A percentile compares a stretch with the other conserved stretches of the same genome.
phyloP scores from a whole-genome alignment of 2,888 invertebrate genomes.

The Embidobia sp. region DNA sequence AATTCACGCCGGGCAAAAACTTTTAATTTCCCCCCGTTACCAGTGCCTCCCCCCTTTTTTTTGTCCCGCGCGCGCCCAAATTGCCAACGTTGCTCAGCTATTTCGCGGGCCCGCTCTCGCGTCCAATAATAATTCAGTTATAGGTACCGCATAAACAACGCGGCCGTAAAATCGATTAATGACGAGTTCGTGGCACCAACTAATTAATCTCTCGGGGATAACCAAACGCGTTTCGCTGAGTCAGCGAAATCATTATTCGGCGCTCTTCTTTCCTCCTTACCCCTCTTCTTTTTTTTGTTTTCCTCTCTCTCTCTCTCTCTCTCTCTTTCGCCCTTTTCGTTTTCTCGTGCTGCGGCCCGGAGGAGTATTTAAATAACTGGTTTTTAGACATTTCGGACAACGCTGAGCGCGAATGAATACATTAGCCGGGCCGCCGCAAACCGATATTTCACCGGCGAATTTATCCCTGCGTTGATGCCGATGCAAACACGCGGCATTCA shows the following conservation, averaged over 20 bases:
- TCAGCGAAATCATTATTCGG: constrained; percentile 60
- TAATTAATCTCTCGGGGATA: constrained; percentile 51
- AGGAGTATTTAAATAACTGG: constrained; percentile 57
- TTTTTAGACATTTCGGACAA: constrained; percentile 57
- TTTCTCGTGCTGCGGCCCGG: no score
- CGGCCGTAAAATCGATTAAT: constrained; percentile 60
- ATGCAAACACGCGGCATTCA: constrained; percentile 51
- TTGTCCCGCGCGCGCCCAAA: constrained; percentile 28
- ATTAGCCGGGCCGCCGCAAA: constrained; percentile 31
- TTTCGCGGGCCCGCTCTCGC: constrained; percentile 27
- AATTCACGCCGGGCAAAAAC: no score
- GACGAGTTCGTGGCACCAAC: constrained; percentile 48
- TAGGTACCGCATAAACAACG: constrained; percentile 45
- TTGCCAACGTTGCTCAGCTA: constrained; percentile 48
- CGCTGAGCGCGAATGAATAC: constrained; percentile 48
- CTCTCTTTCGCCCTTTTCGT: constrained; percentile 12
- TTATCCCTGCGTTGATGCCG: constrained; percentile 54
- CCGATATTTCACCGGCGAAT: constrained; percentile 54
- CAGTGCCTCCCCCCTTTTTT: constrained; percentile 2
- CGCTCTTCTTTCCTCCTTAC: constrained; percentile 6
- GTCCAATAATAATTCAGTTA: constrained; percentile 44
- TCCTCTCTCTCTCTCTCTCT: constrained; percentile 1
- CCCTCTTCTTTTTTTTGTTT: constrained; percentile 10
- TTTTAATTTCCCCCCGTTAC: constrained; percentile 48
- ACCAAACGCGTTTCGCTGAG: constrained; percentile 58